phyloP scores from a whole-genome alignment of 2,888 invertebrate species.

The Acrobasis consociella region DNA sequence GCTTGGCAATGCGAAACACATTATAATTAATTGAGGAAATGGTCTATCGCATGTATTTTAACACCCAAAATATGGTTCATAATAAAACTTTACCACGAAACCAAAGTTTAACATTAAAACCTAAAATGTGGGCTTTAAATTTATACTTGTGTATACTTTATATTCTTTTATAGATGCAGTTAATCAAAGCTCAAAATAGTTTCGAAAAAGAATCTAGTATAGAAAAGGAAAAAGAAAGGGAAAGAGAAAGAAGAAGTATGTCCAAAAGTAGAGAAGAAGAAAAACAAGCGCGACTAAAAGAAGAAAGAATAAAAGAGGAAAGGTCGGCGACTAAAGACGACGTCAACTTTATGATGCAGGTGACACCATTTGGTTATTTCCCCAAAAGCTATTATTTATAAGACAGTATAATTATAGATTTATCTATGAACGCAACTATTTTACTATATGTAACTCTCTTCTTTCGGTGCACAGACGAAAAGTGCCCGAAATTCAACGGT shows the following conservation, averaged over 20 bases:
- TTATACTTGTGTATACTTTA: background rate
- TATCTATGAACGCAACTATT: background rate
- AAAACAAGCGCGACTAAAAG: constrained; percentile 45
- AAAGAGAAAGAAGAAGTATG: constrained; percentile 71
- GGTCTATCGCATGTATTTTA: constrained; percentile 45
- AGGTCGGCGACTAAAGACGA: constrained; percentile 66
- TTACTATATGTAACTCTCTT: background rate
- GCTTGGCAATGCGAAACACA: constrained; percentile 60
- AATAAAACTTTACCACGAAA: constrained; percentile 23
- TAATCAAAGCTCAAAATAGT: constrained; percentile 79
- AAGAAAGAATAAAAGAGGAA: constrained; percentile 67
- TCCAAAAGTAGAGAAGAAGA: constrained; percentile 74
- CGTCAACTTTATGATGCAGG: constrained; percentile 78
- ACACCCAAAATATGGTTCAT: constrained; percentile 14
- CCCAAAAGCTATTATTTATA: constrained; percentile 8
- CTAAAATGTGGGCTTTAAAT: background rate
- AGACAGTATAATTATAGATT: constrained; percentile 2
- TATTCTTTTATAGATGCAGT: constrained; percentile 72
- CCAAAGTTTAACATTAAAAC: background rate
- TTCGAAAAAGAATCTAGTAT: constrained; percentile 79
- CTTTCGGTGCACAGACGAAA: constrained; percentile 57
- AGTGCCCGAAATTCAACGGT: constrained; percentile 57
- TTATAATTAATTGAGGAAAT: constrained; percentile 72
- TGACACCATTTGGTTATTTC: constrained; percentile 35
- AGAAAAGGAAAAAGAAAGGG: constrained; percentile 62